Conservation (phyloP, 2,888 invertebrate species). For the Diaprepes abbreviatus region DNA sequence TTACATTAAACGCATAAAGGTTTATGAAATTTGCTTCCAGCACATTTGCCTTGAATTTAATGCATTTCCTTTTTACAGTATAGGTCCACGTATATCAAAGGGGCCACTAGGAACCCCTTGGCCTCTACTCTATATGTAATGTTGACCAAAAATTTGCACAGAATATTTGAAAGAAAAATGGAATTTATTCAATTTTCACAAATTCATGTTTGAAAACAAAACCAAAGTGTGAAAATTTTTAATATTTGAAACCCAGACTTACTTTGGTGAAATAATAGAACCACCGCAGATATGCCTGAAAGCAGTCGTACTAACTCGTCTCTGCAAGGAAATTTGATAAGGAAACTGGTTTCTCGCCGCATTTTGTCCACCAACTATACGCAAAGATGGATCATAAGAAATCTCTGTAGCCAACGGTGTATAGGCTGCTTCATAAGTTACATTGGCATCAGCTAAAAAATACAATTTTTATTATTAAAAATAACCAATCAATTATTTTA, state of each 20-base stretch:
- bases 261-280: constrained; percentile 59
- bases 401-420: constrained; percentile 4
- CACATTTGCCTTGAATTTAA: too few species aligned
- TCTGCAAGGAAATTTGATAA: constrained; percentile 68
- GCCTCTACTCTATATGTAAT: too few species aligned
- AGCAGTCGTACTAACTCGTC: constrained; percentile 60
- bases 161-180: not conserved
- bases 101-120: too few species aligned
- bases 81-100: too few species aligned
- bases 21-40: too few species aligned
- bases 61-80: too few species aligned
- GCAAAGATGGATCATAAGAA: constrained; percentile 1
- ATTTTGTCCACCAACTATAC: constrained; percentile 68
- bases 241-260: not conserved
- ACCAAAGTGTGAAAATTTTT: too few species aligned
- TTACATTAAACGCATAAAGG: too few species aligned
- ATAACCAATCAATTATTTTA: too few species aligned
- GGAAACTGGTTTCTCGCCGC: constrained; percentile 68
- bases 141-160: not conserved
- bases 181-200: too few species aligned
- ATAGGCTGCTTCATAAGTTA: not conserved
- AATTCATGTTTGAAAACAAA: not conserved
- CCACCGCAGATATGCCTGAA: constrained; percentile 65
- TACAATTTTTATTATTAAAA: too few species aligned
- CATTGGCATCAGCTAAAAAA: not conserved